phyloP scores from a whole-genome alignment of 2,888 invertebrate genomes.

The Protonemura montana region DNA sequence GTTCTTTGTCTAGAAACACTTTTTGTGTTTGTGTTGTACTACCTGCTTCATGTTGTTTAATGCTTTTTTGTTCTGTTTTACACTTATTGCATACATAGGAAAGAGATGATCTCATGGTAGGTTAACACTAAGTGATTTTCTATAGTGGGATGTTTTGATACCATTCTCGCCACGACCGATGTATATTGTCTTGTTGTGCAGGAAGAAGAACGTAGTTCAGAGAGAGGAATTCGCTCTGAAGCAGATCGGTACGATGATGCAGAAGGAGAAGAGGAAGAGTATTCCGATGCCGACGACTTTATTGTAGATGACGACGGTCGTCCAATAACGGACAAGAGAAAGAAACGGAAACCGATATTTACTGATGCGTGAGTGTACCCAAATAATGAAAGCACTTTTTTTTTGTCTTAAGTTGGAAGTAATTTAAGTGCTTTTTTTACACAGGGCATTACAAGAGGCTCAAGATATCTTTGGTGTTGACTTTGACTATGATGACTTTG shows the following conservation, averaged over 20 bases:
- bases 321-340: slow-evolving; percentile 83
- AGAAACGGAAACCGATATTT: slow-evolving; percentile 81
- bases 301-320: slow-evolving; percentile 96
- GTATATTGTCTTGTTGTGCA: slow-evolving; percentile 55
- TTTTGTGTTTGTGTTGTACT: not conserved
- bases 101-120: slow-evolving; percentile 53
- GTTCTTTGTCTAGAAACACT: not conserved
- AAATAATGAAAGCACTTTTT: not conserved
- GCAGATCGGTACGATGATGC: slow-evolving; percentile 74
- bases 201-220: slow-evolving; percentile 83
- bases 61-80: slow-evolving; percentile 43
- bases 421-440: slow-evolving; percentile 45
- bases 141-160: slow-evolving; percentile 38
- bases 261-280: slow-evolving; percentile 79
- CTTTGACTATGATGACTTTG: slow-evolving; percentile 92
- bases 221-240: slow-evolving; percentile 69
- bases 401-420: no score
- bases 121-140: slow-evolving; percentile 30
- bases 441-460: slow-evolving; percentile 88
- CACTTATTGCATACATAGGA: slow-evolving; percentile 51
- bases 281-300: slow-evolving; percentile 93
- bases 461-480: slow-evolving; percentile 99
- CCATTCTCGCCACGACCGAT: slow-evolving; percentile 40
- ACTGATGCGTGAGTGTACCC: slow-evolving; percentile 78
- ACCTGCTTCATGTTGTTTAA: slow-evolving; percentile 38